Base-by-base conservation (phyloP, 2,797 vertebrate species). In the Denticeps clupeoides region DNA sequence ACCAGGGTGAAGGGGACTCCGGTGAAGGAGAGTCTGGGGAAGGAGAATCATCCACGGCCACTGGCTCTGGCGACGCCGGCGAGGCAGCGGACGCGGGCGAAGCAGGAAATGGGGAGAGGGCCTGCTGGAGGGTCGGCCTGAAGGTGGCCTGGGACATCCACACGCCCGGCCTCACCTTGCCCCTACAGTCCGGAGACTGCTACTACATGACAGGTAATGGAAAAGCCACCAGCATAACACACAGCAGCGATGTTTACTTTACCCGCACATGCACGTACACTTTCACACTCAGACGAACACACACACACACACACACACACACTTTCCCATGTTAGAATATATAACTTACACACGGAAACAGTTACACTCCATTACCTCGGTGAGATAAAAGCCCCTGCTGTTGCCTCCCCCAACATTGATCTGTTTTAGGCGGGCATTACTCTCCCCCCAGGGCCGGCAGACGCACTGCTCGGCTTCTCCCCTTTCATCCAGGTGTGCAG, bases 141-240 rank as follows among this genome's bases (percentile, higher is more conserved):
- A 98, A 98, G 74, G 86, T 98, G 24, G 92, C 94, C 1, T 97
- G 94, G 94, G 91, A 98, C 81, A 92, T 96, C 55, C 84, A 90
- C 69, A 94, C 93, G 5, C 91, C 94, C 26, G 94, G 94, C 19
- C 77, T 97, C 62, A 87, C 82, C 41, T 61, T 97, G 21, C 91
- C 94, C 0, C 87, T 97, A 66, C 82, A 81, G 69, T 87, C 88
- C 27, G 93, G 94, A 77, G 94, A 98, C 82, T 87, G 87, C 79
- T 98, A 98, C 69, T 89, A 97, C 70, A 92, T 98, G 92, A 87
- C 90, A 62, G 93, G 93, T 97, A 91, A 38, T 51, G 45, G 41
- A 38, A 37, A 46, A n/a, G n/a, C n/a, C n/a, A n/a, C n/a, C n/a
- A n/a, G n/a, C n/a, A n/a, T n/a, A n/a, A n/a, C n/a, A n/a, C 58